These are phyloP conservation scores for Novumbra hubbsi DNA, from an alignment of 2,797 vertebrate genomes.

Conservation along the genomic window DNA sequence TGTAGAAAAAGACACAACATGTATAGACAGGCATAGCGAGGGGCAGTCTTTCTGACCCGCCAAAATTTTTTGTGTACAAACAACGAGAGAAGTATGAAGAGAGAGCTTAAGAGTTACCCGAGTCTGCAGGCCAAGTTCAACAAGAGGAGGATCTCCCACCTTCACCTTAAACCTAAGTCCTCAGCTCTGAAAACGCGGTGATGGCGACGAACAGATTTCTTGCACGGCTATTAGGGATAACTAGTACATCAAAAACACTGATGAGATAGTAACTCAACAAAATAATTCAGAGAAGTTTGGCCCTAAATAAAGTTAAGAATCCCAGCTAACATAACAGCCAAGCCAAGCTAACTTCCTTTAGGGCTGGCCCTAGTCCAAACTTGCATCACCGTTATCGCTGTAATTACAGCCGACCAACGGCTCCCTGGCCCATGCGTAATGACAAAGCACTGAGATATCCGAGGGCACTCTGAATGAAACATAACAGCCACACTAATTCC, in stretches of 20 bases:
- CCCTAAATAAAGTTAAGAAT: neutral
- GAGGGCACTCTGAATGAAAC: constrained; percentile 38
- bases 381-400: constrained; percentile 40
- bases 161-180: neutral
- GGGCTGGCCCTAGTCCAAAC: constrained; percentile 37
- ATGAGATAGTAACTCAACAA: neutral
- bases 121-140: constrained; percentile 9
- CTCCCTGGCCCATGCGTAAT: constrained; percentile 26
- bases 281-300: neutral
- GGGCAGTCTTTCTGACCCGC: neutral
- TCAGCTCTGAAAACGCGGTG: no score
- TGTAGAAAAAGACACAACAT: no score
- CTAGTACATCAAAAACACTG: no score
- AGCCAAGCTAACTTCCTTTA: neutral
- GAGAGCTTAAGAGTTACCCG: constrained; percentile 22
- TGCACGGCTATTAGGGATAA: neutral
- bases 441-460: constrained; percentile 29
- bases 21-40: no score
- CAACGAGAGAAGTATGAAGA: neutral
- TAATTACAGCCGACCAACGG: constrained; percentile 55
- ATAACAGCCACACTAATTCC: constrained; percentile 25
- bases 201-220: neutral
- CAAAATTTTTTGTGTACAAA: neutral
- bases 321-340: neutral
- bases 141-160: neutral